Base-by-base conservation (phyloP, 1,140 invertebrate species). In the Listronotus oregonensis region DNA sequence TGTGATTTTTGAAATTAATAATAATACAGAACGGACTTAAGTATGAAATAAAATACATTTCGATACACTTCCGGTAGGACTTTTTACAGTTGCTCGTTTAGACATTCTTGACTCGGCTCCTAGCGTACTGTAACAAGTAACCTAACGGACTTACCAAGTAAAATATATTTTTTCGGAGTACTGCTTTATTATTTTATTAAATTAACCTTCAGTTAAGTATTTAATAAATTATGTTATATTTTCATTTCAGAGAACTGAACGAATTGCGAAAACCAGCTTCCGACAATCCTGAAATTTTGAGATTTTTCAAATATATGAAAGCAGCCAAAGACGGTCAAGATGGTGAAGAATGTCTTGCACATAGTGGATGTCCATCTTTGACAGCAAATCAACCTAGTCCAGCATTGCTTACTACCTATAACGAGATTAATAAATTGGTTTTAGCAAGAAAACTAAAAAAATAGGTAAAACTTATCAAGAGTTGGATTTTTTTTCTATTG, bases 231-330 rank as follows among this genome's bases (percentile, higher is more conserved):
- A n/a, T n/a, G n/a, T n/a, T n/a, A n/a, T n/a, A n/a, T n/a, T n/a
- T n/a, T n/a, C n/a, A 64, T 82, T 79, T 12, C 80, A 90, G 90
- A 64, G 91, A 93, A 74, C 79, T 93, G 47, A 93, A 92, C 76
- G 91, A 93, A 72, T 79, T 94, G 32, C 82, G 90, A 11, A 89
- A 91, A 51, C 92, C 92, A 3, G 87, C 89, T 1, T 88, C 86
- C 1, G 90, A 93, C 77, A 93, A 93, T 75, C 88, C 90, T 6
- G 91, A 93, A 65, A 92, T 93, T 32, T 79, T 94, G 11, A 81
- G 92, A 34, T 94, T 93, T 82, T 94, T 93, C 84, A 86, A 87
- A 44, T 93, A 93, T 77, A 93, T 94, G 91, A 88, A 91, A 68
- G 90, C 92, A 0, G 92, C 92, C 6, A 90, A 92, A 71, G 89